phyloP scores from a whole-genome alignment of 1,140 invertebrate genomes.

The Paralvinella palmiformis region DNA sequence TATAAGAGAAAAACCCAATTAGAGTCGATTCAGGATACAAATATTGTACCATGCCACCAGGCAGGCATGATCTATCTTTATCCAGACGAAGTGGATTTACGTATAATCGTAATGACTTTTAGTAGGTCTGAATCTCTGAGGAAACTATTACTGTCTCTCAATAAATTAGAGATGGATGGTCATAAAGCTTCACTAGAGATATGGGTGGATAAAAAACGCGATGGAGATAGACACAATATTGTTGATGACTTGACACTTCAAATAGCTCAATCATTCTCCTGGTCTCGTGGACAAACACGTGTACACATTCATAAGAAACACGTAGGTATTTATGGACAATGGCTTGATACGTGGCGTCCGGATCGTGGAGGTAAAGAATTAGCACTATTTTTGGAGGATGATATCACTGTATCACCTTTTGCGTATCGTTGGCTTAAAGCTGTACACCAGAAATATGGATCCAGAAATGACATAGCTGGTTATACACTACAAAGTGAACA shows the following conservation, averaged over 20 bases:
- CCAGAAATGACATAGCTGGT: slow-evolving; percentile 6
- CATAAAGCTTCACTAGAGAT: no score
- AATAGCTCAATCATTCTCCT: slow-evolving; percentile 24
- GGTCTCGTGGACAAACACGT: slow-evolving; percentile 24
- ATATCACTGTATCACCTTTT: slow-evolving; percentile 31
- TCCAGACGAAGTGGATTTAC: no score
- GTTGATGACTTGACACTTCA: slow-evolving; percentile 24
- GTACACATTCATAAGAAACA: slow-evolving; percentile 31
- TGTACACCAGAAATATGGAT: slow-evolving; percentile 32
- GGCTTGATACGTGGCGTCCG: slow-evolving; percentile 35
- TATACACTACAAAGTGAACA: slow-evolving; percentile 12
- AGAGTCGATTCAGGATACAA: no score
- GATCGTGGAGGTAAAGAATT: slow-evolving; percentile 28
- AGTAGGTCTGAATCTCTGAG: no score
- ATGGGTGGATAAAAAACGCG: no score
- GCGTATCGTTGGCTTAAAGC: slow-evolving; percentile 34
- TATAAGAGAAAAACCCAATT: no score
- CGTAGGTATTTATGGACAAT: slow-evolving; percentile 37
- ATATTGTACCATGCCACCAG: no score
- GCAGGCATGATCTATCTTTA: no score
- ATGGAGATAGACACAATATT: background rate
- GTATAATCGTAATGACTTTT: no score
- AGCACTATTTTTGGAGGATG: slow-evolving; percentile 38
- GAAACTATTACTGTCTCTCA: no score
- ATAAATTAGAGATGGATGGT: no score